Base-by-base conservation (phyloP, 2,797 vertebrate genomes). In the Emydoidea blandingii region DNA sequence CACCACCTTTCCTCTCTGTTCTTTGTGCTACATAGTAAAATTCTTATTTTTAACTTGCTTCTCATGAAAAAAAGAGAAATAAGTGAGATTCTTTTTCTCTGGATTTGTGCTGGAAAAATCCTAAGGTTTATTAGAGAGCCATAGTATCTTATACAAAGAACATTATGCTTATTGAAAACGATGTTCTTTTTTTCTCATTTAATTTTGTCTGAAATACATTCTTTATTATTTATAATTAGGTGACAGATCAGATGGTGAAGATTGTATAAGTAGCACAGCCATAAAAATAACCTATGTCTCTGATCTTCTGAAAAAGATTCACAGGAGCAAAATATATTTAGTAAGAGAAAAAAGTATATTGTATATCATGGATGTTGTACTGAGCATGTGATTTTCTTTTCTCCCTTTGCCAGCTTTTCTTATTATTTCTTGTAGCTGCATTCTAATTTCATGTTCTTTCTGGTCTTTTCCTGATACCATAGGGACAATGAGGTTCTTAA, bases 171-270 rank as follows among this genome's bases (percentile, higher is more conserved):
- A 81, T 49, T 85, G 94, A 82, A 95, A 57, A 47, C 50, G 14
- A 95, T 93, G 91, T 72, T 16, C 9, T 12, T 72, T 72, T 72
- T 72, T 37, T 21, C 27, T 68, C 65, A 23, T 72, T 91, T 10
- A 50, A 86, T 89, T 95, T 91, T 91, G 44, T 18, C 92, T 90
- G 65, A 41, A 83, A 62, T 56, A 41, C 89, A 16, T n/a, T 31
- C 19, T 34, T 62, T 31, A 19, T 68, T 95, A 54, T 94, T 85
- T 93, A 65, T 92, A 94, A 91, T 88, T 94, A 93, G 56, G 68
- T 93, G 86, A 59, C 62, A 76, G 59, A 92, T 85, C 90, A 97
- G 90, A 91, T 96, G 91, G 88, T 44, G 54, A 34, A 85, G 79
- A 80, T 72, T 93, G 89, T 0, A 0, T 91, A 52, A 86, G 62